Evolutionary conservation across 2,113 vertebrate genomes (phyloP).

Genomic region (Anarrhichthys ocellatus): DNA sequence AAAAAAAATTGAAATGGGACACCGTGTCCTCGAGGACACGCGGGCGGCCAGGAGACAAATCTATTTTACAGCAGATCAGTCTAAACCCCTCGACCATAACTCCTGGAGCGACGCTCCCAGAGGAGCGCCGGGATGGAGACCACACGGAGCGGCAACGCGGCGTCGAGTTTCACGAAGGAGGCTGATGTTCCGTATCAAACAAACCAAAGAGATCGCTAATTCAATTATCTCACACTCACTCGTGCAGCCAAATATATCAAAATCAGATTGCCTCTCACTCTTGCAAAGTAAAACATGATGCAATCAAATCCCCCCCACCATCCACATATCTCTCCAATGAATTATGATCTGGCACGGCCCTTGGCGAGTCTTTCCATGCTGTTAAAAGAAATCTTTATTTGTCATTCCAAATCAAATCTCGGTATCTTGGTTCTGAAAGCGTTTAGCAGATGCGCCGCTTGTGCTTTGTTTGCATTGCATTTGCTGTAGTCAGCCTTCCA

Average conservation of each 20-base stretch:
- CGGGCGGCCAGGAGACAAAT: conserved; percentile 46
- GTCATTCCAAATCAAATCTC: conserved; percentile 54
- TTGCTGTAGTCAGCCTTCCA: background rate
- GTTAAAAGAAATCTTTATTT: conserved; percentile 70
- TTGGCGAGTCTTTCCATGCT: conserved; percentile 56
- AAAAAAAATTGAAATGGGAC: conserved; percentile 61
- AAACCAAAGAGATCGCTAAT: conserved; percentile 83
- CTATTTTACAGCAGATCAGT: conserved; percentile 51
- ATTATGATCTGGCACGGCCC: conserved; percentile 63
- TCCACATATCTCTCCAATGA: conserved; percentile 56
- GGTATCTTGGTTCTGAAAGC: conserved; percentile 30
- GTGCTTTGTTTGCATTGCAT: conserved; percentile 30
- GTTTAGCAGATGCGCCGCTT: conserved; percentile 18
- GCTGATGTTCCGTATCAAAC: conserved; percentile 84
- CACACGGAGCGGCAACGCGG: conserved; percentile 58
- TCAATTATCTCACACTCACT: conserved; percentile 81
- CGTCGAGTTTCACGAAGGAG: conserved; percentile 80
- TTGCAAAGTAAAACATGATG: conserved; percentile 77
- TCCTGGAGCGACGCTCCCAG: conserved; percentile 56
- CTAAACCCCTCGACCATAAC: conserved; percentile 24
- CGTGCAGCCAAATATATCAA: conserved; percentile 81
- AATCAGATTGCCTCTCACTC: conserved; percentile 84
- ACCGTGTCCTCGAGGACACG: conserved; percentile 29
- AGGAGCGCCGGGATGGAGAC: conserved; percentile 66
- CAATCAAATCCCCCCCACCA: conserved; percentile 71